A percentile compares a stretch with the other conserved stretches of the same genome.
phyloP scores from a whole-genome alignment of 2,113 vertebrate species.

The Strix aluco region DNA sequence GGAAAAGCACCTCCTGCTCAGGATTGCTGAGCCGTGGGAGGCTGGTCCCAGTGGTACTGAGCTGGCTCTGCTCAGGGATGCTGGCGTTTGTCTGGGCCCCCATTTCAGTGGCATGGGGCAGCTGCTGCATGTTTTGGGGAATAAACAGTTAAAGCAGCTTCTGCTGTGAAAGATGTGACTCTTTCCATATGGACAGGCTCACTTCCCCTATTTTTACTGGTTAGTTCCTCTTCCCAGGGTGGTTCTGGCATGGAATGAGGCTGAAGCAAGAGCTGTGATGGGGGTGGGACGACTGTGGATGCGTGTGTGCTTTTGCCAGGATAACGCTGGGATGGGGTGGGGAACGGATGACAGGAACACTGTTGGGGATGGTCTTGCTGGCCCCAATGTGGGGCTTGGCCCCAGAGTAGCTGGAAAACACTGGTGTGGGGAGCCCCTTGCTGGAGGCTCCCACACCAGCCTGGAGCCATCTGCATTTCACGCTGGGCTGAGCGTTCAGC shows the following conservation, averaged over 20 bases:
- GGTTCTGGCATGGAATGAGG: background rate
- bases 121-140: background rate
- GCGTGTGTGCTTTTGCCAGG: background rate
- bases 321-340: rapidly evolving
- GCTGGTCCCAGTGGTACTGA: no score
- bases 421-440: background rate
- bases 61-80: background rate
- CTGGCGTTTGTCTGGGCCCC: background rate
- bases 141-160: background rate
- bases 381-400: background rate
- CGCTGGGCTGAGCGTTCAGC: background rate
- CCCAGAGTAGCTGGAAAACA: background rate
- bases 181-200: background rate
- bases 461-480: background rate
- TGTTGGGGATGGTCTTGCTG: rapidly evolving
- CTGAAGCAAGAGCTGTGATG: background rate
- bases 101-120: background rate
- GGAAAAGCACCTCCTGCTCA: background rate
- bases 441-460: background rate
- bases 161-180: background rate
- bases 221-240: constrained; percentile 1
- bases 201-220: constrained; percentile 4
- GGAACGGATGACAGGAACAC: rapidly evolving
- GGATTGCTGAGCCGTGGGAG: background rate
- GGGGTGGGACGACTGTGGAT: rapidly evolving